Base-by-base conservation (phyloP, 2,888 invertebrate species). In the Dysmachus trigonus region DNA sequence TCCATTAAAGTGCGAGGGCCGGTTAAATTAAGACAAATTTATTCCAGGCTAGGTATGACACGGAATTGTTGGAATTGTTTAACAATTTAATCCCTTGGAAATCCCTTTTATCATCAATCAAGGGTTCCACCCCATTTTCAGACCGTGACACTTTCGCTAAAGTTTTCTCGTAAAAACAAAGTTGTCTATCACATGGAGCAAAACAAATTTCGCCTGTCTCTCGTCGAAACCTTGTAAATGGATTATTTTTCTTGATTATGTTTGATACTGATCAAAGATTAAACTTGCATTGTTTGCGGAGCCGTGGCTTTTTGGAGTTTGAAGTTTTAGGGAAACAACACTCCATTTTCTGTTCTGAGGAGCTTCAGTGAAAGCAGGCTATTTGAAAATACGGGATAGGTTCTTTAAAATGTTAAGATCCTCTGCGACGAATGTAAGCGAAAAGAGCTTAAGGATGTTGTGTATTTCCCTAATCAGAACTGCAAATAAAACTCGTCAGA, bases 61-160 rank as follows among this genome's bases (percentile, higher is more conserved):
- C 73, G 73, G 31, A 73, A 33, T 62, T 62, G 62, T 62, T 62
- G 73, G 73, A 73, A 73, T 73, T 73, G 73, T 73, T 73, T 73
- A 73, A 73, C 73, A 73, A 31, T 73, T 73, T 73, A 73, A 31
- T 73, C 31, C 73, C 31, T 13, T 31, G 33, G 13, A 73, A 73
- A 73, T 73, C 73, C 73, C 73, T 73, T 31, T 72, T 72, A 72
- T 72, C 72, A 72, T 72, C 73, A 73, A 73, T 73, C 73, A 73
- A 73, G 73, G n/a, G 15, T 15, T 73, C 33, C 73, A 30, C 31
- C 73, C 73, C 31, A 10, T 73, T 73, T 33, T 73, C 31, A 73
- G 73, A 31, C 8, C 62, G 62, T 73, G 73, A 73, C 73, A 73
- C n/a, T 73, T 73, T 73, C n/a, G 30, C 33, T 2, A n/a, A 33